Evolutionary conservation across 2,888 invertebrate genomes (phyloP).

Genomic region (Iselma pallidipennis): DNA sequence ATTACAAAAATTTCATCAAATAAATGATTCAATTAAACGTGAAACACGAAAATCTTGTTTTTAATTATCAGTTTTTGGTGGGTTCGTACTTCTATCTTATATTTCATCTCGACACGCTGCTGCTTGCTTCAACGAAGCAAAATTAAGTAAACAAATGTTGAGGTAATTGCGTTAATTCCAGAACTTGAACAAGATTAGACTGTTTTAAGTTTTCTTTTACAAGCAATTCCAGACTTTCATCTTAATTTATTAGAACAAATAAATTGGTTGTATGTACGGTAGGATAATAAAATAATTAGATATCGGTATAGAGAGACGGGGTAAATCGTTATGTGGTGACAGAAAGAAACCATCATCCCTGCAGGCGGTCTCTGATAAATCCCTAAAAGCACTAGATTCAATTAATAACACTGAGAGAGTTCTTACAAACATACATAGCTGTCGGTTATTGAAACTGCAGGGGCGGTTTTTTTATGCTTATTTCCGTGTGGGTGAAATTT

Average conservation of each 20-base stretch:
- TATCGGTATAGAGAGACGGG: constrained; percentile 14
- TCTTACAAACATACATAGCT: constrained; percentile 19
- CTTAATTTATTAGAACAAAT: constrained; percentile 30
- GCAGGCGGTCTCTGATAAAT: constrained; percentile 32
- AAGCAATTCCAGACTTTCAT: constrained; percentile 23
- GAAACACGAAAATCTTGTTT: constrained; percentile 1
- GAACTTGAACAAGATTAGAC: constrained; percentile 29
- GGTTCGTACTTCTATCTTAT: constrained; percentile 1
- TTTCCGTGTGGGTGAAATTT: neutral
- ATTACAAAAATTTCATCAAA: constrained; percentile 10
- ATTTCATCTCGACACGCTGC: constrained; percentile 4
- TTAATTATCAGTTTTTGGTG: constrained; percentile 9
- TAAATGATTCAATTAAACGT: constrained; percentile 4
- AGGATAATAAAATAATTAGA: constrained; percentile 4
- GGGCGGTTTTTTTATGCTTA: neutral
- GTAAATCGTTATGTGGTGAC: constrained; percentile 18
- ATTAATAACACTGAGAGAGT: constrained; percentile 32
- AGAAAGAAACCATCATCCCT: constrained; percentile 8
- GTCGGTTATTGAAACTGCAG: constrained; percentile 21
- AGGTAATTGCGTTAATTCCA: constrained; percentile 25
- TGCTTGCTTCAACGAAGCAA: no score
- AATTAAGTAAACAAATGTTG: constrained; percentile 13
- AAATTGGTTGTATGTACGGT: constrained; percentile 22
- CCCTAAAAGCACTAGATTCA: constrained; percentile 38
- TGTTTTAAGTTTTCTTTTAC: constrained; percentile 21